Conservation (phyloP, 2,888 invertebrate species). For the Conomelus anceps region DNA sequence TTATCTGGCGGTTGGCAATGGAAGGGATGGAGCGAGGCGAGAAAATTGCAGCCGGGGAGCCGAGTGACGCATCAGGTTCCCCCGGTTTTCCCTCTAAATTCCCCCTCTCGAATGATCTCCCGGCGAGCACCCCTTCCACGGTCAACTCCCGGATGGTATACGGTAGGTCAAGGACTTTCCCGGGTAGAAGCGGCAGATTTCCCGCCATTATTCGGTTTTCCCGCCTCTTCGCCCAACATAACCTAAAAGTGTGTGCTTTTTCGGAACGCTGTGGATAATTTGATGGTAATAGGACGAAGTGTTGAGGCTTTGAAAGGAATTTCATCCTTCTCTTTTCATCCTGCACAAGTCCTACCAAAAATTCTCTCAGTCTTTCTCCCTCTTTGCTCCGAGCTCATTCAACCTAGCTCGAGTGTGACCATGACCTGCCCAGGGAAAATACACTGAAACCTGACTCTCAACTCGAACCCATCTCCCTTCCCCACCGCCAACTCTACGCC, state of each 20-base stretch:
- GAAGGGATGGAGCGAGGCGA: neutral
- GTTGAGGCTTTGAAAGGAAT: neutral
- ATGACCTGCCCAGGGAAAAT: neutral
- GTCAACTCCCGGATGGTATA: neutral
- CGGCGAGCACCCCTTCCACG: neutral
- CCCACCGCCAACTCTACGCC: neutral
- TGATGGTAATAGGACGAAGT: neutral
- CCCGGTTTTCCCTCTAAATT: neutral
- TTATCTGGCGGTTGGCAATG: neutral
- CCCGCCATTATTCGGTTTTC: neutral
- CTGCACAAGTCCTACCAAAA: neutral
- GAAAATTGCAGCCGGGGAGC: neutral
- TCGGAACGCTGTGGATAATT: neutral
- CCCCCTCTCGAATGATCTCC: too few species aligned
- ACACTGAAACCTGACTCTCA: neutral
- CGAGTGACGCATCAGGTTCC: neutral
- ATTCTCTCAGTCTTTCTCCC: neutral
- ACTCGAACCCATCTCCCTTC: too few species aligned
- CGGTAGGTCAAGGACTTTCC: neutral
- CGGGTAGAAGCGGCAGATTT: neutral
- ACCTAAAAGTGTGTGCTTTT: neutral
- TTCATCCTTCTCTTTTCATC: neutral
- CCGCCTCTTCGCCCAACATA: neutral
- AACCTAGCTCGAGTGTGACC: neutral
- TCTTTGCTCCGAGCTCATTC: neutral